Conservation (phyloP, 2,888 invertebrate species). For the Cryptosula pallasiana region DNA sequence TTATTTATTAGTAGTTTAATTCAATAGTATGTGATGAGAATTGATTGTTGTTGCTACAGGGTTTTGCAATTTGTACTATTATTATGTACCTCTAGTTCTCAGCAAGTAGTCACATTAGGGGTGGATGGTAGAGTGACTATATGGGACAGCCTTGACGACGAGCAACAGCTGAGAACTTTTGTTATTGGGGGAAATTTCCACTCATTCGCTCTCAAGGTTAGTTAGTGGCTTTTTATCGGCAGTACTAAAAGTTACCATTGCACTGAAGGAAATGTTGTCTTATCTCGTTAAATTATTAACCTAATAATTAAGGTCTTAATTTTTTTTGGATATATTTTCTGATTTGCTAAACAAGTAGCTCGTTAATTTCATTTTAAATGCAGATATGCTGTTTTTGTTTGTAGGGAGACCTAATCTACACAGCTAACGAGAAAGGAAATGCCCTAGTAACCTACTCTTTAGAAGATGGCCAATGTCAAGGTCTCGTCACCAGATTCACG, state of each 20-base stretch:
- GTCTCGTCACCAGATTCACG: neutral
- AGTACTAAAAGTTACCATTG: no score
- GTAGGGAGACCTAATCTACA: slow-evolving; percentile 6
- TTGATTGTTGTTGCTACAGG: neutral
- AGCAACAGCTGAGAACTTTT: slow-evolving; percentile 7
- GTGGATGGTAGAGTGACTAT: neutral
- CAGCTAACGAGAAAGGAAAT: slow-evolving; percentile 1
- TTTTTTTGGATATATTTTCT: no score
- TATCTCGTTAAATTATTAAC: no score
- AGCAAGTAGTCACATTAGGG: neutral
- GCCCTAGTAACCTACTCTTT: neutral
- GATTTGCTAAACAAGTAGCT: no score
- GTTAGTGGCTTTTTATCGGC: neutral
- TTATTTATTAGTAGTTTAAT: neutral
- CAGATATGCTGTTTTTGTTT: neutral
- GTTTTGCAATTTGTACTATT: no score
- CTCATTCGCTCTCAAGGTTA: neutral
- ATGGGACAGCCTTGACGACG: slow-evolving; percentile 13
- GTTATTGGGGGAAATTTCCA: neutral
- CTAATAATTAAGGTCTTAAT: no score
- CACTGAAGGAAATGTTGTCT: no score
- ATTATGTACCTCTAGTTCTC: neutral
- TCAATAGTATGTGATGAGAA: neutral
- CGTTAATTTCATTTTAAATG: neutral
- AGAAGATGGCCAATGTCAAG: slow-evolving; percentile 11